A percentile compares a stretch with the other conserved stretches of the same genome.
These are phyloP conservation scores for Ammodramus savannarum DNA, from an alignment of 2,113 vertebrate genomes.

Conservation along the genomic window DNA sequence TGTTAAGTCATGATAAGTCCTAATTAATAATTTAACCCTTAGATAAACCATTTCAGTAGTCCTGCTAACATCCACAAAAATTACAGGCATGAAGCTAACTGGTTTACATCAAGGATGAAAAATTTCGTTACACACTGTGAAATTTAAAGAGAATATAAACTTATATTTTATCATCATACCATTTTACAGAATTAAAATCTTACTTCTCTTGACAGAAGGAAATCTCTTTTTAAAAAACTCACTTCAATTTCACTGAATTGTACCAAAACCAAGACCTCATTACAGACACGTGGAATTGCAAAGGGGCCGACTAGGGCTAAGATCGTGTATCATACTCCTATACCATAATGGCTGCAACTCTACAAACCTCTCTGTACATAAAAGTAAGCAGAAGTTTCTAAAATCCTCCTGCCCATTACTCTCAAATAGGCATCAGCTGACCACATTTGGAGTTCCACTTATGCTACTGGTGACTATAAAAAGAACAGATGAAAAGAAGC, in stretches of 20 bases:
- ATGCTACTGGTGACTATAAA: not conserved
- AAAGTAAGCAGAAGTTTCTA: not conserved
- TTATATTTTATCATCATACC: not conserved
- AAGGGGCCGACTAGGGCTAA: not conserved
- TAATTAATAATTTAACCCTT: not conserved
- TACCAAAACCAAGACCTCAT: not conserved
- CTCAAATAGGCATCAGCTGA: not conserved
- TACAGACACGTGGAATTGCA: not conserved
- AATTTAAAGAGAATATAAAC: not conserved
- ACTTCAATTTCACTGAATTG: not conserved
- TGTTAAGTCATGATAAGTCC: not conserved
- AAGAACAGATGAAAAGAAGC: not conserved
- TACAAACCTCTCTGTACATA: not conserved
- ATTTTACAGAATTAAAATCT: not conserved
- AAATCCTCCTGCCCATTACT: not conserved
- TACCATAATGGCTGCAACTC: not conserved
- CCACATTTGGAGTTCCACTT: not conserved
- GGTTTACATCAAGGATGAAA: not conserved
- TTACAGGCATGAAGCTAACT: not conserved
- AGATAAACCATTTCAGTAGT: not conserved
- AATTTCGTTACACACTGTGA: not conserved
- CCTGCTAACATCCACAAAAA: not conserved
- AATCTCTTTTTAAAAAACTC: not conserved
- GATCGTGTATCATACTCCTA: not conserved
- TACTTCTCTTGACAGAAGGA: not conserved